Conservation (phyloP, 2,113 vertebrate genomes). For the Daboia siamensis region DNA sequence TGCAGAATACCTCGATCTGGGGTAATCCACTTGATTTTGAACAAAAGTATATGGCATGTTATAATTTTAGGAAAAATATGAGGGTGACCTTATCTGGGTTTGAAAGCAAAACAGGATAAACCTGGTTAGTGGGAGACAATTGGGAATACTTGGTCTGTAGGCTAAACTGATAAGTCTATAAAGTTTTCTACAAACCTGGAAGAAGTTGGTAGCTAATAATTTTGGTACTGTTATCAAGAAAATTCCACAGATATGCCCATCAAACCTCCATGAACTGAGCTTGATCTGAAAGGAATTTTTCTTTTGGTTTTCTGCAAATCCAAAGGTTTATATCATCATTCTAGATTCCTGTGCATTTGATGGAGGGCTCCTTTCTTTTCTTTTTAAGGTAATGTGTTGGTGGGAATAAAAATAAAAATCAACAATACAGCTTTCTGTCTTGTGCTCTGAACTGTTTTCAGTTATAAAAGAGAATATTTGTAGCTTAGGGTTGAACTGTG, state of each 20-base stretch:
- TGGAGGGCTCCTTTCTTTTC: neutral
- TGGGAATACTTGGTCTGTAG: neutral
- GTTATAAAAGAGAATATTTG: neutral
- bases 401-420: neutral
- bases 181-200: neutral
- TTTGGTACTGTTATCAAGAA: neutral
- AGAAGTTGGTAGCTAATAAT: neutral
- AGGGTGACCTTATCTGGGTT: no score
- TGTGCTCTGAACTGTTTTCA: neutral
- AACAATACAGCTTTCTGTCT: neutral
- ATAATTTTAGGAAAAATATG: neutral
- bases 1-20: neutral
- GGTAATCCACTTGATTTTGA: neutral
- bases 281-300: neutral
- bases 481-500: neutral
- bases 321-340: neutral
- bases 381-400: neutral
- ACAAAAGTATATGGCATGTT: neutral
- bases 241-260: neutral
- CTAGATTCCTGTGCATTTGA: neutral
- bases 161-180: neutral
- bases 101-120: neutral
- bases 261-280: neutral
- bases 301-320: neutral
- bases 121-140: neutral